phyloP scores from a whole-genome alignment of 2,888 invertebrate species.

The Agonopterix alstromeriana region DNA sequence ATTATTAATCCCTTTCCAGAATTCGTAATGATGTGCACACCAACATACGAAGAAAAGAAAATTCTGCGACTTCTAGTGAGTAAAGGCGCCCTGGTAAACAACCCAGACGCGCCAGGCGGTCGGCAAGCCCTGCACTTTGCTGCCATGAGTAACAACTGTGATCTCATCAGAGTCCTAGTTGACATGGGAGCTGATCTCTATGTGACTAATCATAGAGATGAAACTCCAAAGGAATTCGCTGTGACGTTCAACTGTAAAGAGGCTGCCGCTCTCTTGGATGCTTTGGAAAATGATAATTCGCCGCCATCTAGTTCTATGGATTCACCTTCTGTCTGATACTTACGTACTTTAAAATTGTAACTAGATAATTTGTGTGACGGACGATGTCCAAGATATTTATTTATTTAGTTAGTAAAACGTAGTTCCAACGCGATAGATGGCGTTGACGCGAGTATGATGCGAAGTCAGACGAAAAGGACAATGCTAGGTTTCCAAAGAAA shows the following conservation, averaged over 20 bases:
- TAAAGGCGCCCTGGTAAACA: constrained; percentile 50
- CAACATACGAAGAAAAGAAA: constrained; percentile 42
- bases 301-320: background rate
- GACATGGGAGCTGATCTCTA: constrained; percentile 47
- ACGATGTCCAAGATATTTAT: too few species aligned
- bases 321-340: too few species aligned
- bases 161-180: constrained; percentile 44
- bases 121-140: constrained; percentile 70
- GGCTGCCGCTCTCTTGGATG: constrained; percentile 29
- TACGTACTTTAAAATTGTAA: too few species aligned
- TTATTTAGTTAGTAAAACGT: too few species aligned
- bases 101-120: constrained; percentile 47
- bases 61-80: constrained; percentile 48
- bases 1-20: constrained; percentile 28
- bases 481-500: too few species aligned
- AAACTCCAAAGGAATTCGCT: constrained; percentile 59
- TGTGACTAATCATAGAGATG: constrained; percentile 41
- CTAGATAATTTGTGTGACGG: too few species aligned
- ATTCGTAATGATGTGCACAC: constrained; percentile 56
- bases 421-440: too few species aligned
- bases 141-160: constrained; percentile 62
- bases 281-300: constrained; percentile 17
- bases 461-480: too few species aligned
- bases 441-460: too few species aligned
- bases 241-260: constrained; percentile 38